phyloP scores from a whole-genome alignment of 2,888 invertebrate genomes.

The Chrysolina oricalcia region DNA sequence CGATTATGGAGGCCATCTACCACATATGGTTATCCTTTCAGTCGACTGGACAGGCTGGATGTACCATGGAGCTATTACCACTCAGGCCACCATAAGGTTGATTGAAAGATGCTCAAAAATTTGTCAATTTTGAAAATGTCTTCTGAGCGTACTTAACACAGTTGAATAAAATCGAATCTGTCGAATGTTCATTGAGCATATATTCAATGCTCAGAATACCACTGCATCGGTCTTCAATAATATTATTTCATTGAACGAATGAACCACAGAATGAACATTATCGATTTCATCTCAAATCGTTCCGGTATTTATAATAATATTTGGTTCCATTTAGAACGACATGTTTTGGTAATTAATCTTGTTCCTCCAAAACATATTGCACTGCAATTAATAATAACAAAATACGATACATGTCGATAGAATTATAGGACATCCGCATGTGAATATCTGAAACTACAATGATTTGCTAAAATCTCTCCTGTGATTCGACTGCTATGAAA shows the following conservation, averaged over 20 bases:
- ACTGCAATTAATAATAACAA: slow-evolving; percentile 34
- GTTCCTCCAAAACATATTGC: slow-evolving; percentile 31
- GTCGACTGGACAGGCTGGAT: too few species aligned
- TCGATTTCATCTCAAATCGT: slow-evolving; percentile 27
- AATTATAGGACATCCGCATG: not conserved
- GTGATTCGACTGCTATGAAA: not conserved
- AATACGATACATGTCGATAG: slow-evolving; percentile 24
- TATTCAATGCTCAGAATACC: too few species aligned
- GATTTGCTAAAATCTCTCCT: not conserved
- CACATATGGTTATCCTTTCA: too few species aligned
- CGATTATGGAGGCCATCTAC: too few species aligned
- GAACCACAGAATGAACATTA: slow-evolving; percentile 2
- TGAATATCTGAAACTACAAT: not conserved
- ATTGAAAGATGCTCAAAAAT: too few species aligned
- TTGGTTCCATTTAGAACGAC: slow-evolving; percentile 25
- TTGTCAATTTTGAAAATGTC: too few species aligned
- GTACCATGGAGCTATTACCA: too few species aligned
- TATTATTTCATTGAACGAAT: not conserved
- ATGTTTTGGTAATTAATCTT: slow-evolving; percentile 36
- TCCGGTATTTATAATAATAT: slow-evolving; percentile 29
- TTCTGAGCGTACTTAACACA: too few species aligned
- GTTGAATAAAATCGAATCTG: too few species aligned
- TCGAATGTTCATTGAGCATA: too few species aligned
- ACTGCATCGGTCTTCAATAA: not conserved
- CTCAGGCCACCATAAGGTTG: too few species aligned